Percentiles rank a stretch among this genome's conserved stretches.
Conservation (phyloP, 1,140 invertebrate genomes). For the Dufourea novaeangliae region DNA sequence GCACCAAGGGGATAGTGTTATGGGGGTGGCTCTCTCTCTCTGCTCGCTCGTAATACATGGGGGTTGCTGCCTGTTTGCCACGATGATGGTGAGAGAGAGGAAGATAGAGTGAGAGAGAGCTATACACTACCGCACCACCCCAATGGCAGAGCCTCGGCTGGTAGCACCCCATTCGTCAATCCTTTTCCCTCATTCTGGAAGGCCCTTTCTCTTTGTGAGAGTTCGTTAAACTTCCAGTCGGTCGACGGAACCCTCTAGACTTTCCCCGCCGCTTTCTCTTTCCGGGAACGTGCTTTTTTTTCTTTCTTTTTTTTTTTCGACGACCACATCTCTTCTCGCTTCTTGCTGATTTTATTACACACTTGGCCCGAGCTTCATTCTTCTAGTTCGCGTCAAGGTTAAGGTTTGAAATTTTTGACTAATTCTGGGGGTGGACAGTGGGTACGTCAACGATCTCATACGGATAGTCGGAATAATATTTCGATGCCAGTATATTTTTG, state of each 20-base stretch:
- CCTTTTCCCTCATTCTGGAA: conserved; percentile 53
- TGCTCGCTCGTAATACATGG: conserved; percentile 69
- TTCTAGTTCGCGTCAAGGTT: neutral
- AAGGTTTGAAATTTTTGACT: no score
- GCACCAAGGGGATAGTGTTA: conserved; percentile 70
- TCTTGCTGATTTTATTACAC: neutral
- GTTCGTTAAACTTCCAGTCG: conserved; percentile 70
- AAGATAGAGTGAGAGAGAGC: conserved; percentile 22
- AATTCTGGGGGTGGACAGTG: no score
- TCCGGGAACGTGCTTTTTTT: neutral
- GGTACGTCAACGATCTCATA: no score
- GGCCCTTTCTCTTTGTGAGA: conserved; percentile 66
- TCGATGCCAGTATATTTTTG: no score
- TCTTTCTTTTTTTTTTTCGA: neutral
- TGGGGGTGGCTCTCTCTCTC: conserved; percentile 68
- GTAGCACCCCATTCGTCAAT: conserved; percentile 66
- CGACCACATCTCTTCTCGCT: conserved; percentile 19
- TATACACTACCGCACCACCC: conserved; percentile 52
- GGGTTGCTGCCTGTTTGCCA: conserved; percentile 47
- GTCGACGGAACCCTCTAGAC: conserved; percentile 37
- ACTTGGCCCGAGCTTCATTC: neutral
- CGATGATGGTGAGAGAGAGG: conserved; percentile 11
- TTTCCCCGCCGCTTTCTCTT: conserved; percentile 22
- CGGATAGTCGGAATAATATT: no score
- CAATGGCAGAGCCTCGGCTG: conserved; percentile 30